Conservation (phyloP, 2,888 invertebrate species). For the Chrysopilus asiliformis region DNA sequence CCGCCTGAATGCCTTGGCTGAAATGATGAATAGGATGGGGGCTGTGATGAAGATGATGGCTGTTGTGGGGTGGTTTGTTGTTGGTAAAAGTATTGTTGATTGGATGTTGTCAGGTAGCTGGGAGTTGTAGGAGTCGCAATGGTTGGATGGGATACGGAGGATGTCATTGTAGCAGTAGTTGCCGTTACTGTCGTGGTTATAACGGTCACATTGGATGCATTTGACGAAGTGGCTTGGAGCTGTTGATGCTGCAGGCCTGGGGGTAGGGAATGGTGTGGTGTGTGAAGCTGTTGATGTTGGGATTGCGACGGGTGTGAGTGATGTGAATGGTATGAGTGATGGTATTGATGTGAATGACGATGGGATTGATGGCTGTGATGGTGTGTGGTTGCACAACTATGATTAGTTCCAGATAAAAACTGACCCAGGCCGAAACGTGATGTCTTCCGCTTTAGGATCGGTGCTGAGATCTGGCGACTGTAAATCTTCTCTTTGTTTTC, state of each 20-base stretch:
- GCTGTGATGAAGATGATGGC: conserved; percentile 13
- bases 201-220: too few species aligned
- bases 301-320: too few species aligned
- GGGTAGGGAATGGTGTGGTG: conserved; percentile 3
- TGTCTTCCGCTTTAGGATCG: conserved; percentile 85
- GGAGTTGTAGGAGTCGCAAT: conserved; percentile 5
- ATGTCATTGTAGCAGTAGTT: neutral
- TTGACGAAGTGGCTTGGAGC: neutral
- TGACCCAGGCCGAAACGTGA: conserved; percentile 84
- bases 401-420: conserved; percentile 45
- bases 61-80: conserved; percentile 14
- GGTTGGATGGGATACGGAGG: neutral
- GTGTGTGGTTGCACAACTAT: conserved; percentile 25
- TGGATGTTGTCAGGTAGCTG: conserved; percentile 9
- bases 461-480: conserved; percentile 86
- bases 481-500: conserved; percentile 71
- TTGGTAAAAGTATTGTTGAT: conserved; percentile 7
- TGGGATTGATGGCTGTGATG: conserved; percentile 17
- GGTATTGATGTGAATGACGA: conserved; percentile 15
- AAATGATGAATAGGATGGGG: conserved; percentile 14
- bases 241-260: conserved; percentile 8
- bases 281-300: neutral
- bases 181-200: too few species aligned
- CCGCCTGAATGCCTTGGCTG: conserved; percentile 20
- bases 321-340: conserved; percentile 11